Conservation (phyloP, 2,113 vertebrate species). For the Aleadryas rufinucha region DNA sequence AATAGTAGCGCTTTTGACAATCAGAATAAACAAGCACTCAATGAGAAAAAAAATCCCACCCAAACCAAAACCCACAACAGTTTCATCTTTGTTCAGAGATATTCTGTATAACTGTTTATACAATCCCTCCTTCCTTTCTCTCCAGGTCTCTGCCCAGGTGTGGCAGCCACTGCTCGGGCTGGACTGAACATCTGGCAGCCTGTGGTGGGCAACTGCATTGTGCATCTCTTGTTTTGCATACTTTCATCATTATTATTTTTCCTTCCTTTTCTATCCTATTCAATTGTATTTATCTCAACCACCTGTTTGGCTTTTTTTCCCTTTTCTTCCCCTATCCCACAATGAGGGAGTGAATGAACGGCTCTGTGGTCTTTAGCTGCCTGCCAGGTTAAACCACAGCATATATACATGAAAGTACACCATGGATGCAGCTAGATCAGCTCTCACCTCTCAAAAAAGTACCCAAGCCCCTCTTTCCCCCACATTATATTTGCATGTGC, state of each 20-base stretch:
- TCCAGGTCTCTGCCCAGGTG: neutral
- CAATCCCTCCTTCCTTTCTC: neutral
- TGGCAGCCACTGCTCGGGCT: neutral
- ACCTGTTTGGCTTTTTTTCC: neutral
- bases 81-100: neutral
- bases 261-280: neutral
- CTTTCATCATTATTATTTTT: neutral
- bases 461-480: neutral
- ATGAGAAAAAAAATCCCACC: neutral
- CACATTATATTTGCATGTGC: accelerated
- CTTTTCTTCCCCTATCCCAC: neutral
- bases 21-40: neutral
- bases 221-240: neutral
- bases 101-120: neutral
- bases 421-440: neutral
- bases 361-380: neutral
- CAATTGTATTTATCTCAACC: neutral
- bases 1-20: neutral
- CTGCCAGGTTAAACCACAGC: neutral
- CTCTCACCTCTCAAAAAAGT: neutral
- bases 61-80: neutral
- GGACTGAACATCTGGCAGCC: no score
- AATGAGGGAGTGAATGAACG: neutral
- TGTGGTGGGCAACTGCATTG: neutral
- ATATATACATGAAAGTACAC: neutral